A percentile compares a stretch with the other conserved stretches of the same genome.
These are phyloP conservation scores for Carettochelys insculpta DNA, from an alignment of 2,113 vertebrate species.

Conservation along the genomic window DNA sequence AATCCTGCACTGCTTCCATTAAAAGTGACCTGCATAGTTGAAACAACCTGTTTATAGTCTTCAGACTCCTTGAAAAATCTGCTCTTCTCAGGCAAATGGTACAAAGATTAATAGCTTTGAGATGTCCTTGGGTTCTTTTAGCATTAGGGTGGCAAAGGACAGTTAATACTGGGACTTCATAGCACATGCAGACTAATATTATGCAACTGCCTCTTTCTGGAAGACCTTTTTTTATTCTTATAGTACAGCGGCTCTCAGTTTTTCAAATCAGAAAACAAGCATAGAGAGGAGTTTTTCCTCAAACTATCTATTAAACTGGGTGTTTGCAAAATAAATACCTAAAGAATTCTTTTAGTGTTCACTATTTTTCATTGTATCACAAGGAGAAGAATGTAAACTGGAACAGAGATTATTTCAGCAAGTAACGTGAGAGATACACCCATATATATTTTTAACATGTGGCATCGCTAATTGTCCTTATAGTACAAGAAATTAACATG, in stretches of 20 bases:
- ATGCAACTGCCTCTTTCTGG: not conserved
- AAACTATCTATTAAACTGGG: not conserved
- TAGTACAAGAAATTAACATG: not conserved
- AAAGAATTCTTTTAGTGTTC: not conserved
- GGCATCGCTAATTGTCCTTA: not conserved
- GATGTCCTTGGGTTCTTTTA: not conserved
- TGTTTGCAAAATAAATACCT: not conserved
- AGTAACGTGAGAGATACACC: not conserved
- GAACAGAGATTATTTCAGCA: not conserved
- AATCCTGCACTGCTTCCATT: not conserved
- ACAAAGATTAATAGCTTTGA: not conserved
- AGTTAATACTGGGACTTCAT: not conserved
- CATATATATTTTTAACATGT: not conserved
- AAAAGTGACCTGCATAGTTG: not conserved
- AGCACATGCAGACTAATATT: not conserved
- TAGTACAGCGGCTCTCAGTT: not conserved
- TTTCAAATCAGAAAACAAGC: not conserved
- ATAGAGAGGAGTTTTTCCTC: not conserved
- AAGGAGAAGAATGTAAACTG: not conserved
- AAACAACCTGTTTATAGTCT: conserved; percentile 20
- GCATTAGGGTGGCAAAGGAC: not conserved
- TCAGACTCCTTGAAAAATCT: not conserved
- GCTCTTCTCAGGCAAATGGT: not conserved
- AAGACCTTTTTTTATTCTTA: not conserved
- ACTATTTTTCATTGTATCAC: not conserved